Base-by-base conservation (phyloP, 2,113 vertebrate species). In the Engystomops pustulosus region DNA sequence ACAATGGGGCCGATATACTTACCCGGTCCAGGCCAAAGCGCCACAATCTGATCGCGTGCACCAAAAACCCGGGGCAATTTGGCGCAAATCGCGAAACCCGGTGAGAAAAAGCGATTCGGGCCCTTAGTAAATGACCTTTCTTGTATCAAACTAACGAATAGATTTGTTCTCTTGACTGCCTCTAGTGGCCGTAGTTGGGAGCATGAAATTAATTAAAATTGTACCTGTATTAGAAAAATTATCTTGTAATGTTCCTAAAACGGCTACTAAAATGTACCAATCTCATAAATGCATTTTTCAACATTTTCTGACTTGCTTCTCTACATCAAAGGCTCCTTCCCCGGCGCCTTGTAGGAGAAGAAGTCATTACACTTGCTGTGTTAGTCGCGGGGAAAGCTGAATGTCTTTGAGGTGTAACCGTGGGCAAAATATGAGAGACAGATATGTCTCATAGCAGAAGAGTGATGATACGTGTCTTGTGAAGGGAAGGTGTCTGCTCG, bases 281-380 rank as follows among this genome's bases (percentile, higher is more conserved):
- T 76, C 47, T 44, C 45, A 34, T 2, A 55, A 76, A 47, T 76
- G 72, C 55, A 76, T 49, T 76, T 76, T 51, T 44, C 47, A 76
- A 30, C 25, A 51, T 76, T 49, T 30, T 51, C 44, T 53, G 30
- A 51, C 47, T 32, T 53, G 27, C 25, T 53, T 25, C 72, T 53
- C 18, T n/a, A 53, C 27, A 76, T 76, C 27, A 76, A 76, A 76
- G 30, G 47, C 47, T 20, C 3, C 25, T 55, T 53, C 18, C 47
- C 72, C 23, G 20, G 18, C 8, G 72, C 47, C 45, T 76, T 76
- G 25, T 76, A 76, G 44, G 30, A 32, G 3, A 76, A 53, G 17
- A 53, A 53, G 30, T 47, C 30, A 53, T 53, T 76, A 76, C 30
- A 76, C 27, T 49, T 18, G 47, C 72, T 53, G 30, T 55, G 47